Percentiles rank a stretch among this genome's conserved stretches.
Conservation (phyloP, 1,140 invertebrate genomes). For the Drosophila ananassae region DNA sequence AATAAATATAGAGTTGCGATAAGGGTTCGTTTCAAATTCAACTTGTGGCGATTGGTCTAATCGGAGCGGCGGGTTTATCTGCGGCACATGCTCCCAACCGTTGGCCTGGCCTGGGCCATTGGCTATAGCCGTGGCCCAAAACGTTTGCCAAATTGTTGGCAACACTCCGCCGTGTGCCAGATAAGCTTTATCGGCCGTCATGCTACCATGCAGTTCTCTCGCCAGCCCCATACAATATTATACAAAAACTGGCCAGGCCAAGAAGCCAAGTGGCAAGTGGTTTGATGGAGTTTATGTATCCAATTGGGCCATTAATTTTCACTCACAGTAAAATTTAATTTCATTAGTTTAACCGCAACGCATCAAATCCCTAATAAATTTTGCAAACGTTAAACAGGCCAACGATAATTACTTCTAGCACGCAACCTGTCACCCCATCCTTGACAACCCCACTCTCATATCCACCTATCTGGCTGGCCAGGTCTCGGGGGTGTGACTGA, state of each 20-base stretch:
- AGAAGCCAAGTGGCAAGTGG: constrained; percentile 1
- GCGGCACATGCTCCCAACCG: constrained; percentile 25
- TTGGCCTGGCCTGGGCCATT: constrained; percentile 2
- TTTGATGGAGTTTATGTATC: constrained; percentile 11
- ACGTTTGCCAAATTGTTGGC: constrained; percentile 23
- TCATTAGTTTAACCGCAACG: constrained; percentile 42
- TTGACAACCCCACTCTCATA: neutral
- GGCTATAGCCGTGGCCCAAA: constrained; percentile 32
- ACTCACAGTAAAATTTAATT: constrained; percentile 36
- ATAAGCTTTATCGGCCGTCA: constrained; percentile 39
- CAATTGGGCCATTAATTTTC: constrained; percentile 31
- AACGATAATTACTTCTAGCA: constrained; percentile 47
- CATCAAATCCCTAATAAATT: constrained; percentile 46
- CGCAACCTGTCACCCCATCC: constrained; percentile 48
- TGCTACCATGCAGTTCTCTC: neutral
- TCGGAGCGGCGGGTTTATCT: constrained; percentile 24
- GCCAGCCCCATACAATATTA: neutral
- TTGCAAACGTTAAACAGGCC: constrained; percentile 17
- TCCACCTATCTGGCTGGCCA: constrained; percentile 24
- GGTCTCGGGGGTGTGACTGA: constrained; percentile 27
- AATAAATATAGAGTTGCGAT: constrained; percentile 30
- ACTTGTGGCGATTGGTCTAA: constrained; percentile 22
- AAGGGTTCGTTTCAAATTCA: constrained; percentile 19
- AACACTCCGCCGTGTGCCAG: constrained; percentile 22
- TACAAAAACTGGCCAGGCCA: constrained; percentile 11